Evolutionary conservation across 2,888 invertebrate genomes (phyloP).

Genomic region (Brenthis hecate): DNA sequence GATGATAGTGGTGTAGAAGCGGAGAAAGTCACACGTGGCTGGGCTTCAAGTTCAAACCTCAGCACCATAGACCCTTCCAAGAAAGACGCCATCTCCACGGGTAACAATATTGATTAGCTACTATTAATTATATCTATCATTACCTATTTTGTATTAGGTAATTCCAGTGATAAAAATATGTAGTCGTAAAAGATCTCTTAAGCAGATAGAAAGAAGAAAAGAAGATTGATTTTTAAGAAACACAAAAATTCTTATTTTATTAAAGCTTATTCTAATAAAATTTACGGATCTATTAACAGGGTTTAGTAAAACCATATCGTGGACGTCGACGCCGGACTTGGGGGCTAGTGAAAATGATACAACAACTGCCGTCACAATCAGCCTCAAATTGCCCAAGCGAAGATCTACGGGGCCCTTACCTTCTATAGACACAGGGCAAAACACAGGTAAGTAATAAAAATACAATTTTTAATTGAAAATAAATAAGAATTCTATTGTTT

Average conservation of each 20-base stretch:
- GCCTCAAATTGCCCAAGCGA: constrained; percentile 85
- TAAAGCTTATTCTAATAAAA: no score
- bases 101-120: constrained; percentile 44
- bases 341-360: constrained; percentile 83
- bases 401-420: constrained; percentile 83
- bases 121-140: no score
- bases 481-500: not conserved
- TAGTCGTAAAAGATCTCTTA: no score
- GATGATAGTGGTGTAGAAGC: constrained; percentile 72
- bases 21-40: constrained; percentile 83
- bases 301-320: constrained; percentile 82
- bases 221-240: no score
- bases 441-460: constrained; percentile 23
- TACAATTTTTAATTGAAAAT: not conserved
- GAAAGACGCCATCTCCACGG: constrained; percentile 75
- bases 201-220: no score
- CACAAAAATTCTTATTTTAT: no score
- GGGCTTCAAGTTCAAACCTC: constrained; percentile 90
- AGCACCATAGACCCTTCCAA: constrained; percentile 67
- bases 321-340: constrained; percentile 93
- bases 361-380: constrained; percentile 85
- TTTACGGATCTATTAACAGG: constrained; percentile 48
- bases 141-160: no score
- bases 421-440: constrained; percentile 80
- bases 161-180: no score